Evolutionary conservation across 2,797 vertebrate genomes (phyloP), one percentile per base, ranked within the genome.

Genomic region (Remorina albescens): DNA sequence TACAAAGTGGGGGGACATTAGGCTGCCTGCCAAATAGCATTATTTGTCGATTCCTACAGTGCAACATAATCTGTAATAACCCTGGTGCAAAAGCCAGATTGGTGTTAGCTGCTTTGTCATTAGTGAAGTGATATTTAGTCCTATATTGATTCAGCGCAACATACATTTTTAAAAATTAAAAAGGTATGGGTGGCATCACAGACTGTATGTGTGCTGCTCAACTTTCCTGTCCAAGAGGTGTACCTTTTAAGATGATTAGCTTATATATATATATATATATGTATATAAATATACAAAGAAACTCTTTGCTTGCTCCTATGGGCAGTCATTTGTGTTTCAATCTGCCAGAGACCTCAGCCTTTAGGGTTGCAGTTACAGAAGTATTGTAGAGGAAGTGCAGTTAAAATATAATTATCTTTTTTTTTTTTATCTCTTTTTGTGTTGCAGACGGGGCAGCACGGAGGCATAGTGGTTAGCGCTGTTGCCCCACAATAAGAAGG

Each of bases 61-160:
- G 30, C 58, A 5, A 30, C 25, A 32, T 23, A 32, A 63, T 7
- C 7, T 34, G 37, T n/a, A 37, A 13, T 32, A 67, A 50, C n/a
- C 41, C 5, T 32, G 13, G 12, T 59, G 15, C 21, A 60, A 36
- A 18, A 51, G 28, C n/a, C 32, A 30, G 41, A 30, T 8, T 26
- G 6, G 44, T 46, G 44, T 15, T 21, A 10, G n/a, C 46, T 34
- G 28, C 19, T 58, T 50, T 36, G 44, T 61, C 37, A 67, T 63
- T 16, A 56, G 19, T 47, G 18, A 41, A 36, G 68, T 73, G 53
- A 50, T 58, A 54, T 44, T 65, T 32, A 21, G 36, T 15, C 37
- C 11, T 34, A 1, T 58, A 74, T 36, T 54, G 39, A 71, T 57
- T 63, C 21, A 15, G 8, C 28, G 32, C 28, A 46, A 51, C 55